Conservation (phyloP, 30 jellyfish, hydroid and myxozoan genomes). For the Pelagia noctiluca region DNA sequence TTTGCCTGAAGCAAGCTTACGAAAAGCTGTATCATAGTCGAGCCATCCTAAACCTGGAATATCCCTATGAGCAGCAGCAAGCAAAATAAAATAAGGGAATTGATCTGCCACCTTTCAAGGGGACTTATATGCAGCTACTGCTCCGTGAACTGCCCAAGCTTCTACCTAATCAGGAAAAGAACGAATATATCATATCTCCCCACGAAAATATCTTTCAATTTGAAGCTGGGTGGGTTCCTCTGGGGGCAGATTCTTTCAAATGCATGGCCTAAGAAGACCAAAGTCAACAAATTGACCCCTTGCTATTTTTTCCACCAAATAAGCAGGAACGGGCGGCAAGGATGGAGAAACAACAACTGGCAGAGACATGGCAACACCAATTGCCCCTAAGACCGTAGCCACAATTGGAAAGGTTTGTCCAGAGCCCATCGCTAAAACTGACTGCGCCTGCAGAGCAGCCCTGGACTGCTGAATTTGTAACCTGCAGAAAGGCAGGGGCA, state of each 20-base stretch:
- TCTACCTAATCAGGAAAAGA: conserved; percentile 47
- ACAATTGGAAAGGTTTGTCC: neutral
- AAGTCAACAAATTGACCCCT: neutral
- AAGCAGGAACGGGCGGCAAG: conserved; percentile 29
- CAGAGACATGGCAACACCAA: neutral
- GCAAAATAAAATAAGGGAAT: neutral
- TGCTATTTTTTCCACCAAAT: neutral
- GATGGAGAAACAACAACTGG: neutral
- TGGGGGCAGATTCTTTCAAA: conserved; percentile 18
- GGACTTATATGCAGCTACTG: neutral
- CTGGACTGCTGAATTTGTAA: neutral
- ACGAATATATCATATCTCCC: conserved; percentile 2
- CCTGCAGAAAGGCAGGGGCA: neutral
- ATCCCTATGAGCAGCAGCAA: conserved; percentile 14
- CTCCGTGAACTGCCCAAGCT: conserved; percentile 8
- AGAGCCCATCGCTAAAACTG: neutral
- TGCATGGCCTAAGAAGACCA: conserved; percentile 3
- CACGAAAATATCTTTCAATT: neutral
- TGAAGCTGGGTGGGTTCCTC: conserved; percentile 18
- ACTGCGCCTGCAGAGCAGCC: neutral
- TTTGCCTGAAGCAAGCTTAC: neutral
- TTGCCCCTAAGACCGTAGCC: neutral
- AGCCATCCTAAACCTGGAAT: conserved; percentile 34
- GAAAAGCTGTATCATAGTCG: conserved; percentile 13
- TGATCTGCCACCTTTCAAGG: conserved; percentile 2